Conservation (phyloP, 2,113 vertebrate genomes). For the Apodemus speciosus region DNA sequence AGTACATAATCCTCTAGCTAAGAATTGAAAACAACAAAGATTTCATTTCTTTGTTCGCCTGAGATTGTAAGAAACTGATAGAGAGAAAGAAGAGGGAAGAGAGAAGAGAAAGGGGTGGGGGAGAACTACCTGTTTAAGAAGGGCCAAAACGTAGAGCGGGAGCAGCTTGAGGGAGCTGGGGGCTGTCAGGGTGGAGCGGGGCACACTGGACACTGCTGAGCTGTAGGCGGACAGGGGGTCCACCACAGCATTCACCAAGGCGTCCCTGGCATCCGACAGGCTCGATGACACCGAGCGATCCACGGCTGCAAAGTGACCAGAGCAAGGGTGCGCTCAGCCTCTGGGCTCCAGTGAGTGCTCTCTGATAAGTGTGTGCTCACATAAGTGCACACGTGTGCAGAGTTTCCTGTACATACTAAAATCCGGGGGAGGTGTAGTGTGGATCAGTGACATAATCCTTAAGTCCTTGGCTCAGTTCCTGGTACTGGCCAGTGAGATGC, state of each 20-base stretch:
- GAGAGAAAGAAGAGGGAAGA: no score
- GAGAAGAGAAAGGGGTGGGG: no score
- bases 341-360: not conserved
- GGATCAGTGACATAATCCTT: not conserved
- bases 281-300: constrained; percentile 95
- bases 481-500: not conserved
- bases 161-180: constrained; percentile 92
- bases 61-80: not conserved
- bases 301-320: constrained; percentile 87
- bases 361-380: not conserved
- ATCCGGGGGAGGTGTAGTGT: not conserved
- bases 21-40: not conserved
- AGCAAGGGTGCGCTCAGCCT: not conserved
- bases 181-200: constrained; percentile 90
- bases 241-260: constrained; percentile 94
- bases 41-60: not conserved
- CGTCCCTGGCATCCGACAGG: constrained; percentile 94
- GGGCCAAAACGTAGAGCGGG: constrained; percentile 93
- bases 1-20: not conserved
- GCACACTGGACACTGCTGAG: constrained; percentile 90
- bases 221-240: constrained; percentile 92
- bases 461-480: not conserved
- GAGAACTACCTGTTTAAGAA: constrained; percentile 94
- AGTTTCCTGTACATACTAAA: not conserved
- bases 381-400: not conserved